These are phyloP conservation scores for Masnerella sp. DNA, from an alignment of 2,888 invertebrate species.

Conservation along the genomic window DNA sequence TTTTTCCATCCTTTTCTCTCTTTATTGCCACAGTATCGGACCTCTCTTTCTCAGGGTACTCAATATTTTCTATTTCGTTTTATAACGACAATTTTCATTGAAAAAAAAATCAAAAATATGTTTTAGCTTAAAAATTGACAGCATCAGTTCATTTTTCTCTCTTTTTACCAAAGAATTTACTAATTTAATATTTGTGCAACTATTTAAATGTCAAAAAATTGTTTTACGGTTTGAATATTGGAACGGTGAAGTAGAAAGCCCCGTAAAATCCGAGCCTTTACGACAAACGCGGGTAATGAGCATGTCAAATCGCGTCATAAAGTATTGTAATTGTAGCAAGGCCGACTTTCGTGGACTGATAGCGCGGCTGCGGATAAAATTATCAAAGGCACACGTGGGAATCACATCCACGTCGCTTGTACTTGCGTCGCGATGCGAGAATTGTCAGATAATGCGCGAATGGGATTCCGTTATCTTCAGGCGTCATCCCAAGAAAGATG, in stretches of 20 bases:
- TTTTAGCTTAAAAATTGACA: too few relatives aligned
- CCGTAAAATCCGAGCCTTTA: constrained; percentile 17
- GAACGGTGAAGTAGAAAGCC: constrained; percentile 22
- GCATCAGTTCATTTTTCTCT: too few relatives aligned
- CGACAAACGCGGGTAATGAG: constrained; percentile 36
- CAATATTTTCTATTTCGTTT: too few relatives aligned
- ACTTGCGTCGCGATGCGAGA: constrained; percentile 3
- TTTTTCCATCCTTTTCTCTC: too few relatives aligned
- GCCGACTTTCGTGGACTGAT: constrained; percentile 15
- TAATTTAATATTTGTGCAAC: too few relatives aligned
- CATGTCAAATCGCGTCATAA: constrained; percentile 38
- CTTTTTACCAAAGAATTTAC: too few relatives aligned
- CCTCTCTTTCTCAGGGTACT: too few relatives aligned
- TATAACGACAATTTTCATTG: too few relatives aligned
- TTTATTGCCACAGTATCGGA: too few relatives aligned
- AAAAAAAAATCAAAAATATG: too few relatives aligned
- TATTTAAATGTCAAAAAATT: too few relatives aligned
- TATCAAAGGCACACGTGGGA: constrained; percentile 3
- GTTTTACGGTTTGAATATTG: constrained; percentile 10
- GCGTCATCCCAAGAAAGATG: too few relatives aligned
- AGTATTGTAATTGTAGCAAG: constrained; percentile 33
- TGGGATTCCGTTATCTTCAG: constrained; percentile 3
- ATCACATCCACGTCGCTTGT: neutral
- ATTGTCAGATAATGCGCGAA: constrained; percentile 9
- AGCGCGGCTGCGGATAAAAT: constrained; percentile 21